Conservation (phyloP, 64 coral and sea anemone genomes). For the Exaiptasia diaphana region DNA sequence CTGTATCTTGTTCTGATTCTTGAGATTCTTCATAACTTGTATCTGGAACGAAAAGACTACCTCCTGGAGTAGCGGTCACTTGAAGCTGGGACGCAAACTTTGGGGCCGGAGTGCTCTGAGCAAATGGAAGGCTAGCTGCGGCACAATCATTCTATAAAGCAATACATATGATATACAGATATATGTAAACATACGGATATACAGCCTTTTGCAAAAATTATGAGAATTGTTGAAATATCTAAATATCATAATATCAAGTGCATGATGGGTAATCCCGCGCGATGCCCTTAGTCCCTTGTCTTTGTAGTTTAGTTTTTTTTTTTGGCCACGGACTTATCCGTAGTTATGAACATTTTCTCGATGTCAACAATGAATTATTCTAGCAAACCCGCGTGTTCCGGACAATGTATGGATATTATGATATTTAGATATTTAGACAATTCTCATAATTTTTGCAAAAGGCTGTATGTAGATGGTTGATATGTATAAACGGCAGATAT, state of each 20-base stretch:
- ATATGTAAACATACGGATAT: too few relatives aligned
- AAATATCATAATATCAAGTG: not conserved
- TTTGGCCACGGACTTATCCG: not conserved
- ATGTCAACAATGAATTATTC: too few relatives aligned
- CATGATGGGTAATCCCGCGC: too few relatives aligned
- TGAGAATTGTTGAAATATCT: not conserved
- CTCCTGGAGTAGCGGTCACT: not conserved
- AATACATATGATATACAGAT: not conserved
- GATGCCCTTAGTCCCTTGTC: not conserved
- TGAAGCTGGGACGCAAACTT: not conserved
- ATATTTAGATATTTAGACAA: too few relatives aligned
- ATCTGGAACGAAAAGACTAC: not conserved
- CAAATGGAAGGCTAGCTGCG: not conserved
- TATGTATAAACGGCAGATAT: too few relatives aligned
- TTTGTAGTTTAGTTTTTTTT: not conserved
- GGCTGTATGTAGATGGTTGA: too few relatives aligned
- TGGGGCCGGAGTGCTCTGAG: not conserved
- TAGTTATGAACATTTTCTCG: too few relatives aligned
- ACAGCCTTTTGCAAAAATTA: not conserved
- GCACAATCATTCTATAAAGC: not conserved
- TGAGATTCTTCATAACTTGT: too few relatives aligned
- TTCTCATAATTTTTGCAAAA: too few relatives aligned
- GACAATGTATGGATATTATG: too few relatives aligned
- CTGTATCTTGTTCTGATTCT: not conserved
- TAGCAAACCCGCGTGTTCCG: too few relatives aligned